Conservation (phyloP, 2,797 vertebrate species). For the Rhadinocentrus ornatus region DNA sequence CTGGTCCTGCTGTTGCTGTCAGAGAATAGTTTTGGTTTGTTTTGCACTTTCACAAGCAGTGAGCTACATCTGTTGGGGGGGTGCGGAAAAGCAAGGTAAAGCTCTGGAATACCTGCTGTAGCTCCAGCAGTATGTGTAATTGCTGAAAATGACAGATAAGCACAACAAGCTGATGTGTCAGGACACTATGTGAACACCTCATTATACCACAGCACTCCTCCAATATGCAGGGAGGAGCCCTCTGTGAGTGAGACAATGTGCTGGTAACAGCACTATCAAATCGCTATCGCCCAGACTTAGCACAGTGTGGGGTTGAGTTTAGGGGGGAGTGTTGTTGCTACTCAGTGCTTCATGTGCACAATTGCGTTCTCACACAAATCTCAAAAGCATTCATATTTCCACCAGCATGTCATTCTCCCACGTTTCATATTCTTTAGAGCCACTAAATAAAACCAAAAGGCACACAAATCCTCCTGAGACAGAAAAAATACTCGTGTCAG, state of each 20-base stretch:
- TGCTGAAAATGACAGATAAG: slow-evolving; percentile 48
- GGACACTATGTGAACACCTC: slow-evolving; percentile 51
- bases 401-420: slow-evolving; percentile 58
- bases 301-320: slow-evolving; percentile 18
- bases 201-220: slow-evolving; percentile 45
- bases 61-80: background rate
- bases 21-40: background rate
- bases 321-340: slow-evolving; percentile 42
- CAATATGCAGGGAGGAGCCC: slow-evolving; percentile 39
- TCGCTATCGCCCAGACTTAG: slow-evolving; percentile 39
- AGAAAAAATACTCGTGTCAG: slow-evolving; percentile 53
- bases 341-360: slow-evolving; percentile 29
- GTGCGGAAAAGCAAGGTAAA: background rate
- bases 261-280: slow-evolving; percentile 59
- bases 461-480: slow-evolving; percentile 69
- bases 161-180: slow-evolving; percentile 63
- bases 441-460: slow-evolving; percentile 76
- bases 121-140: slow-evolving; percentile 30
- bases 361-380: slow-evolving; percentile 38
- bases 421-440: slow-evolving; percentile 72
- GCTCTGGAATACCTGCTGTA: slow-evolving; percentile 9
- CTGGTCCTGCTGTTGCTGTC: background rate
- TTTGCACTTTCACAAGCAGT: slow-evolving; percentile 10
- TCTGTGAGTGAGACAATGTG: slow-evolving; percentile 36
- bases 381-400: slow-evolving; percentile 43